phyloP scores from a whole-genome alignment of 2,113 vertebrate genomes.

The Crotophaga sulcirostris region DNA sequence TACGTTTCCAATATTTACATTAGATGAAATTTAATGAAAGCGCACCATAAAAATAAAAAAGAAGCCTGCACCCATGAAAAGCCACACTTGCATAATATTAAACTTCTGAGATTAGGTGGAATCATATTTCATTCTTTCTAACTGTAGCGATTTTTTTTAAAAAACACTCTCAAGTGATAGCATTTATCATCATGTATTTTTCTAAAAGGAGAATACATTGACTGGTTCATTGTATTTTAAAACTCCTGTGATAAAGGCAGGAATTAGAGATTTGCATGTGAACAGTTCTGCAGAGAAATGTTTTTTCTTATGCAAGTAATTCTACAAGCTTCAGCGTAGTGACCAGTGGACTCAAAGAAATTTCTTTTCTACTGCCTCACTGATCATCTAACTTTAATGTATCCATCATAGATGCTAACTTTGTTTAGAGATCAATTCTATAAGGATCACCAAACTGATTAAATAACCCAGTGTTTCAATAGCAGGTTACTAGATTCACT shows the following conservation, averaged over 20 bases:
- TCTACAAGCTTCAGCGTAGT: background rate
- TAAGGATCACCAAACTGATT: background rate
- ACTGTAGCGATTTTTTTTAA: background rate
- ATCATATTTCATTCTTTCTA: slow-evolving; percentile 36
- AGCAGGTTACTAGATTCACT: background rate
- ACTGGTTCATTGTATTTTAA: background rate
- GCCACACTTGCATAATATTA: background rate
- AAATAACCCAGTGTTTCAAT: background rate
- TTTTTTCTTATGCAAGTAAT: background rate
- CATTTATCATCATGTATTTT: slow-evolving; percentile 29
- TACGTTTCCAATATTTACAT: background rate
- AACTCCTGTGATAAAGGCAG: background rate
- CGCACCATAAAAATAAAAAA: background rate
- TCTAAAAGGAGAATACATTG: background rate
- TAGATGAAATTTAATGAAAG: background rate
- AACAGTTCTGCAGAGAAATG: slow-evolving; percentile 8
- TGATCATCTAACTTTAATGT: background rate
- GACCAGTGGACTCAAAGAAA: background rate
- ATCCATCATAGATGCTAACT: background rate
- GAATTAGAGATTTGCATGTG: background rate
- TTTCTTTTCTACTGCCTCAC: background rate
- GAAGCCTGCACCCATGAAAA: background rate
- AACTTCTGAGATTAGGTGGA: background rate
- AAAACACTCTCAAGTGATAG: background rate
- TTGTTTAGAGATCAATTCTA: background rate